Evolutionary conservation across 2,797 vertebrate species (phyloP), one percentile per base, ranked within the genome.

Genomic region (Syngnathus acus): DNA sequence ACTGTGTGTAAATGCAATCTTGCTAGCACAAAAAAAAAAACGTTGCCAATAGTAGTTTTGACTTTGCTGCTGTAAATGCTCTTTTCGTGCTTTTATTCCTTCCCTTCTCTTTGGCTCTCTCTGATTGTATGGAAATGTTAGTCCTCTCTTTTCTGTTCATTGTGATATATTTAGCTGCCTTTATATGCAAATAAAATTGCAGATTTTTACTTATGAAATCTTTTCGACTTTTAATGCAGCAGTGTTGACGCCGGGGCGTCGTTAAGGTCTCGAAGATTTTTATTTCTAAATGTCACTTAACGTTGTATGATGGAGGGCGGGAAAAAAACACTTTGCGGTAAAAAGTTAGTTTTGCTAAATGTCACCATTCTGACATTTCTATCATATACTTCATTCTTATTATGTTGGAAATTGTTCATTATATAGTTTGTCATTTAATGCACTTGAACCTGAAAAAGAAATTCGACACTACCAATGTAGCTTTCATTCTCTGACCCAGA

Each of bases 111-210:
- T 82, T 71, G 74, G 78, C 21, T 45, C 81, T 84, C 76, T 86
- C 82, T 87, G 86, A 94, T 94, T 93, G 92, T 95, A 94, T 93
- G 92, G 89, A 92, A 88, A 88, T 90, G 93, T 93, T 95, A 95
- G 94, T 90, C 93, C 93, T 94, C 91, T 93, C 47, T 92, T 88
- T 88, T 95, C 92, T 92, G 93, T 95, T 96, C 90, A 93, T 97
- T 97, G 95, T 97, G 94, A 96, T 95, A 94, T 95, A 98, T 97
- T 94, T 98, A 97, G 95, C 93, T 90, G 94, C 95, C 95, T 98
- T 98, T 98, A 96, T 97, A 97, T 98, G 95, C 95, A 98, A 98
- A 97, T 98, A 98, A 97, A 98, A 97, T 94, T 97, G 94, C 95
- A 95, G 94, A 96, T 98, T 98, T 98, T 96, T 98, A 95, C 94